Base-by-base conservation (phyloP, 2,113 vertebrate species). In the Leucopsar rothschildi region DNA sequence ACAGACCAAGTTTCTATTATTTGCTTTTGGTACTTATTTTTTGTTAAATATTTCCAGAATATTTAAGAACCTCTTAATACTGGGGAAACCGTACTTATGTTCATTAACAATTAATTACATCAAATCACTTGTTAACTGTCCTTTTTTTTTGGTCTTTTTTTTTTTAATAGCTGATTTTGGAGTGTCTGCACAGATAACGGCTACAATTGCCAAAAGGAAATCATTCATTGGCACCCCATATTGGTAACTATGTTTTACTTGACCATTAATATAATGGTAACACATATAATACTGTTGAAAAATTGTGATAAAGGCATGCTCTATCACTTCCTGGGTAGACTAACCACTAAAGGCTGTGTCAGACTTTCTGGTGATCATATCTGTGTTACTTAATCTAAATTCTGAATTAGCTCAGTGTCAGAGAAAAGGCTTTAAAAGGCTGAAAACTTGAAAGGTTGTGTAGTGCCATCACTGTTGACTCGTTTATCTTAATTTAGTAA, bases 221-320 rank as follows among this genome's bases (percentile, higher is more conserved):
- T 99, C 99, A 31, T 99, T 99, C 97, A 99, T 99, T 97, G 99
- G 99, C 97, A 99, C 99, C 11, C 99, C 99, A 35, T 99, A 99
- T 97, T 99, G 99, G 99, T 99, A 98, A 99, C 82, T 95, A 35
- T 93, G n/a, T 94, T 97, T 97, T 94, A 82, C 47, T 88, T 88
- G 40, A 33, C 80, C 11, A 15, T 85, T 91, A 53, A 37, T 85
- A 10, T 15, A 65, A 27, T 56, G 53, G 12, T 76, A 66, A 33
- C 15, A 24, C 20, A 29, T 15, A 7, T 11, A 85, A 57, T 40
- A 22, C 14, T 81, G n/a, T 63, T 55, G 71, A 45, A 88, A 77
- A 53, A 18, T 21, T 39, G 22, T 33, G 21, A 39, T 87, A 60
- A 77, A 64, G 73, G 61, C 73, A n/a, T 73, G 29, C 24, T 75